These are phyloP conservation scores for Tragelaphus strepsiceros DNA, from an alignment of 2,113 vertebrate genomes.

Conservation along the genomic window DNA sequence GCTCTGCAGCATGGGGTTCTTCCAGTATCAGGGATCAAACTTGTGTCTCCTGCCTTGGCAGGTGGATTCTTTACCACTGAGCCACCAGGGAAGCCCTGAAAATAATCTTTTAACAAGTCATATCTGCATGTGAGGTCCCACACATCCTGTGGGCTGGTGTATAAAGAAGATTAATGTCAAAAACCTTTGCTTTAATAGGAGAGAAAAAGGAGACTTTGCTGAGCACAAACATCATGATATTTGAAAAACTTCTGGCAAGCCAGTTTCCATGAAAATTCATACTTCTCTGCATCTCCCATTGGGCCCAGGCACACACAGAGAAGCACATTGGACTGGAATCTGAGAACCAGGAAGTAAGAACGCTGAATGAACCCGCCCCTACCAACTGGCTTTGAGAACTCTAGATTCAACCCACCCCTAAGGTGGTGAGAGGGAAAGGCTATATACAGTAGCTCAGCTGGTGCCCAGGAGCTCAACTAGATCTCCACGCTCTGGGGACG, in stretches of 20 bases:
- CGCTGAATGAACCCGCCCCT: too few relatives aligned
- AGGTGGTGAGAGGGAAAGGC: not conserved
- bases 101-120: not conserved
- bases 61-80: not conserved
- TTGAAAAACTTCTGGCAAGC: not conserved
- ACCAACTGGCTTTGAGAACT: not conserved
- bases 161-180: not conserved
- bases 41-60: not conserved
- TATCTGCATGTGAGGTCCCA: not conserved
- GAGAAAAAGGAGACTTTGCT: not conserved
- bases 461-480: not conserved
- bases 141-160: not conserved
- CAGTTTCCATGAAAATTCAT: not conserved
- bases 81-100: not conserved
- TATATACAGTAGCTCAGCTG: not conserved
- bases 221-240: not conserved
- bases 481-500: rapidly evolving
- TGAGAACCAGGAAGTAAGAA: not conserved
- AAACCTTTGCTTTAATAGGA: not conserved
- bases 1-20: not conserved
- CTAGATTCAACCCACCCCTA: not conserved
- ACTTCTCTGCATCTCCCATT: not conserved
- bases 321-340: not conserved
- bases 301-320: not conserved
- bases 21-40: not conserved